A percentile compares a stretch with the other conserved stretches of the same genome.
Conservation (phyloP, 2,888 invertebrate species). For the Spilosoma lubricipeda region DNA sequence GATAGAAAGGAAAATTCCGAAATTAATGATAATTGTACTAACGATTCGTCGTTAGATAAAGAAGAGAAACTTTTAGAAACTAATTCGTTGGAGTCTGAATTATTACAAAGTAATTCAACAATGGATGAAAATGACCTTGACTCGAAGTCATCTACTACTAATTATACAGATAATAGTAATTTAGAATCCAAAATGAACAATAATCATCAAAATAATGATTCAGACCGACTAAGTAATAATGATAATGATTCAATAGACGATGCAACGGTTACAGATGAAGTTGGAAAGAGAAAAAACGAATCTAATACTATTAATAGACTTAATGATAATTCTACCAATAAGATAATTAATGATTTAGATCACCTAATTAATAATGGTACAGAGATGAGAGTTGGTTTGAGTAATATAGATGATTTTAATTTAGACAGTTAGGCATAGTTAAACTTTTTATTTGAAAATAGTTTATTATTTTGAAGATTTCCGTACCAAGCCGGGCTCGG, state of each 20-base stretch:
- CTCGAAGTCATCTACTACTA: neutral
- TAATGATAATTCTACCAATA: conserved; percentile 7
- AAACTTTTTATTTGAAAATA: neutral
- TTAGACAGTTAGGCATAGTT: conserved; percentile 13
- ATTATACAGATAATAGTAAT: conserved; percentile 6
- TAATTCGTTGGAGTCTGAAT: neutral
- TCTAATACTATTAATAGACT: neutral
- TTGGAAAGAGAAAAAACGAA: neutral
- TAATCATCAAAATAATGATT: conserved; percentile 5
- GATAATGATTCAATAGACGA: conserved; percentile 3
- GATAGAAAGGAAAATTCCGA: neutral
- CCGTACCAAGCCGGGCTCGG: too few species aligned
- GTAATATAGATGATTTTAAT: conserved; percentile 18
- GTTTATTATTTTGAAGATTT: too few species aligned
- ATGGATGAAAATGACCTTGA: neutral
- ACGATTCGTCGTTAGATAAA: neutral
- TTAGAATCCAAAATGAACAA: neutral
- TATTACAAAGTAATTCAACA: neutral
- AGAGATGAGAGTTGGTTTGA: neutral
- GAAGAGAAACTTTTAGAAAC: too few species aligned
- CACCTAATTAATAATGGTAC: conserved; percentile 12
- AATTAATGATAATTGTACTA: neutral
- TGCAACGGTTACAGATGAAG: neutral
- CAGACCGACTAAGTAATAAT: neutral
- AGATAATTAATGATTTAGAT: conserved; percentile 4